phyloP scores from a whole-genome alignment of 1,140 invertebrate genomes.

The Conus ventricosus region DNA sequence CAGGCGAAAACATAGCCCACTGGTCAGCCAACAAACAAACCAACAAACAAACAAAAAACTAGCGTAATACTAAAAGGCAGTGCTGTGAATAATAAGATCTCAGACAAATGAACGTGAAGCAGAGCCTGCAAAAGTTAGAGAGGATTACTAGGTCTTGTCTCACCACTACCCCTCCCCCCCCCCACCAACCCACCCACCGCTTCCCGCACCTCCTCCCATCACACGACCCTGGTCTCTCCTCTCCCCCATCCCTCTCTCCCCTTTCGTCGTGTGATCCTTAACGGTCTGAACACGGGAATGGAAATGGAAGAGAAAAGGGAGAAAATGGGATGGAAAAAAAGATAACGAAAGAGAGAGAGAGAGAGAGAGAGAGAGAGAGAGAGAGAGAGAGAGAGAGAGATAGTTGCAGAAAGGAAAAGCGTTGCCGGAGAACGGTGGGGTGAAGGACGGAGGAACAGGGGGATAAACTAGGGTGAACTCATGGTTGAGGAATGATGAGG shows the following conservation, averaged over 20 bases:
- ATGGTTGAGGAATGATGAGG: neutral
- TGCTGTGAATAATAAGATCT: too few species aligned
- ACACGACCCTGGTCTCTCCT: neutral
- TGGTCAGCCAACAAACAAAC: too few species aligned
- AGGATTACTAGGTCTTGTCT: neutral
- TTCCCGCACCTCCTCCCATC: neutral
- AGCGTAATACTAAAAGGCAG: too few species aligned
- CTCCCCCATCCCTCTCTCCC: neutral
- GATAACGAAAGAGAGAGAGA: neutral
- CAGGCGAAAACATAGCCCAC: too few species aligned
- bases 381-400: neutral
- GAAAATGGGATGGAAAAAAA: neutral
- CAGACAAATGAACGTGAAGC: too few species aligned
- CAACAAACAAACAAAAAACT: too few species aligned
- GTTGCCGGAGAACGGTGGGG: neutral
- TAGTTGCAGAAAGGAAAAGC: neutral
- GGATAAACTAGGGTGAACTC: neutral
- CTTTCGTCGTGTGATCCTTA: neutral
- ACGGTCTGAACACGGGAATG: neutral
- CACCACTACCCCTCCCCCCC: neutral
- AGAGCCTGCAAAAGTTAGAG: too few species aligned
- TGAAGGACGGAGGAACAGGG: constrained; percentile 6
- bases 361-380: constrained; percentile 12
- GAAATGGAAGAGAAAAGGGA: constrained; percentile 26
- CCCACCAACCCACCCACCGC: neutral